These are phyloP conservation scores for Sylvicola cinctus DNA, from an alignment of 2,888 invertebrate genomes.

Conservation along the genomic window DNA sequence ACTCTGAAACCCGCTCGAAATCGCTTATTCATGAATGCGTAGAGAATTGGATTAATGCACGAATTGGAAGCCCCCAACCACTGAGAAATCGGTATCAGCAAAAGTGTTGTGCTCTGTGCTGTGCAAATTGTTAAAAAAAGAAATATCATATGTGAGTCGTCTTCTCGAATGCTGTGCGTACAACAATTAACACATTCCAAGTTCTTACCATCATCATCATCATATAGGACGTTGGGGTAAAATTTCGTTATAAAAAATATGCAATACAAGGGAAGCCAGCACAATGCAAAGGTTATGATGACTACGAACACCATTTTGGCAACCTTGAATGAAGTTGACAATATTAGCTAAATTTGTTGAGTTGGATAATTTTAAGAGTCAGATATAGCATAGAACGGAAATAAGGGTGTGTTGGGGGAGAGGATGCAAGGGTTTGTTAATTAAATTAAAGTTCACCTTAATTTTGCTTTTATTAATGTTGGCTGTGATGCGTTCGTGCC, in stretches of 20 bases:
- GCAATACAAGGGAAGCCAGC: slow-evolving; percentile 33
- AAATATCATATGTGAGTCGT: neutral
- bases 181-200: neutral
- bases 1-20: slow-evolving; percentile 24
- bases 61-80: slow-evolving; percentile 32
- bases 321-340: slow-evolving; percentile 11
- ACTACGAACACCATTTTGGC: slow-evolving; percentile 32
- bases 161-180: too few relatives aligned
- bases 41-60: slow-evolving; percentile 34
- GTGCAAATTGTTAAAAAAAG: neutral
- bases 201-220: slow-evolving; percentile 7
- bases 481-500: slow-evolving; percentile 10
- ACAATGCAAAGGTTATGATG: slow-evolving; percentile 29
- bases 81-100: slow-evolving; percentile 27
- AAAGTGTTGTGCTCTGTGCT: slow-evolving; percentile 12
- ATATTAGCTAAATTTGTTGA: neutral
- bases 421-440: too few relatives aligned
- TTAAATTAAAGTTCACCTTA: too few relatives aligned
- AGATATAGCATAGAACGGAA: too few relatives aligned
- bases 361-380: too few relatives aligned
- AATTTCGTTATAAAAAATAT: slow-evolving; percentile 23
- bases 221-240: slow-evolving; percentile 10
- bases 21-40: slow-evolving; percentile 33
- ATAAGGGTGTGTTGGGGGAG: too few relatives aligned
- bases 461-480: slow-evolving; percentile 12